Conservation (phyloP, 2,797 vertebrate species). For the Parotocinclus haroldoi region DNA sequence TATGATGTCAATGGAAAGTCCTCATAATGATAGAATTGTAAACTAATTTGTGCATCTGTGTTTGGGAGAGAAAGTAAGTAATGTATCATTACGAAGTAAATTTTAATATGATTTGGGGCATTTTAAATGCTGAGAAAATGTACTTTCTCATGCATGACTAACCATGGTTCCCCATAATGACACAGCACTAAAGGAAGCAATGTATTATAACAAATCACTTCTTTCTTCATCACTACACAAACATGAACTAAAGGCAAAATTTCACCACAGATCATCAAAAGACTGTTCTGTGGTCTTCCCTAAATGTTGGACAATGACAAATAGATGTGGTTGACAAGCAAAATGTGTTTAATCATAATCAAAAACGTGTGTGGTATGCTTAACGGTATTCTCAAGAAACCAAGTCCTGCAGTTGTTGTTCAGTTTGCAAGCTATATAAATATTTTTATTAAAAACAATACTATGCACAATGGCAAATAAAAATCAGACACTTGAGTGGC, state of each 20-base stretch:
- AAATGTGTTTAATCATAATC: slow-evolving; percentile 39
- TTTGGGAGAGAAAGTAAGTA: no score
- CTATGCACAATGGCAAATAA: slow-evolving; percentile 10
- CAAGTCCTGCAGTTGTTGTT: slow-evolving; percentile 6
- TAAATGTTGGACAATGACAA: slow-evolving; percentile 43
- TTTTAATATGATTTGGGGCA: slow-evolving; percentile 18
- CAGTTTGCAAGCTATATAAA: neutral
- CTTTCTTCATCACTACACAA: slow-evolving; percentile 23
- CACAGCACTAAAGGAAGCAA: slow-evolving; percentile 18
- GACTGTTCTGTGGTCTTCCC: slow-evolving; percentile 42
- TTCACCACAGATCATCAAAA: slow-evolving; percentile 42
- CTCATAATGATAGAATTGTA: no score
- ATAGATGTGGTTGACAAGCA: slow-evolving; percentile 44
- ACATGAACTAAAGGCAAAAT: slow-evolving; percentile 19
- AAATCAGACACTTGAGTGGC: slow-evolving; percentile 36
- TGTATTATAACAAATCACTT: slow-evolving; percentile 16
- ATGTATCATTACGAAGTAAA: slow-evolving; percentile 22
- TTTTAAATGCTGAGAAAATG: slow-evolving; percentile 17
- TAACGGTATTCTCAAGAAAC: slow-evolving; percentile 12
- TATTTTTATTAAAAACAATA: neutral
- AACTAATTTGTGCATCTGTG: no score
- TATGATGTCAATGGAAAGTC: no score
- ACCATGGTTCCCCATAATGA: slow-evolving; percentile 10
- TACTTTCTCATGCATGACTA: slow-evolving; percentile 9
- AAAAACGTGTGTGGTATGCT: slow-evolving; percentile 22